Evolutionary conservation across 2,113 vertebrate genomes (phyloP), one percentile per base, ranked within the genome.

Genomic region (Rhea pennata): DNA sequence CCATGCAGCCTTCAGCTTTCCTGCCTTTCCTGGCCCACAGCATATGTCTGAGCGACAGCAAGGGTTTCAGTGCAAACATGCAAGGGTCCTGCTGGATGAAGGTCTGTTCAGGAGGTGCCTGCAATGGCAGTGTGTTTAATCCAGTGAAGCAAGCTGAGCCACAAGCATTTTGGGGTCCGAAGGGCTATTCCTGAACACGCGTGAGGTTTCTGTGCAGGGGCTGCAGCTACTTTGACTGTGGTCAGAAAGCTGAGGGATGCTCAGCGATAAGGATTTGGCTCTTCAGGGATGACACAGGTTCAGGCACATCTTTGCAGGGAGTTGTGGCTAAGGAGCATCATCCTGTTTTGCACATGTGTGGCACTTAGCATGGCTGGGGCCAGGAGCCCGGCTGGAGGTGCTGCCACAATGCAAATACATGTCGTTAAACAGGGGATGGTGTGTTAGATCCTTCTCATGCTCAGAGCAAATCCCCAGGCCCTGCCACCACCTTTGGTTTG

Each of bases 381-480:
- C 9, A 33, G 20, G 27, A 29, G 29, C 13, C n/a, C 6, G 2
- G 0, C 2, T 24, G 75, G 31, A 89, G 61, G 31, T 11, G 82
- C 54, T 70, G 62, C 64, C 39, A 66, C 40, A 24, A 23, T 0
- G 54, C 54, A 58, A 24, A 31, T 58, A 58, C 54, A 0, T 0
- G 3, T 36, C 6, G 0, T 39, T 76, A 54, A 58, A 59, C 19
- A 10, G 0, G 16, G 36, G 7, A 15, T 2, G 16, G 19, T 13
- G 26, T 23, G 12, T 40, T 79, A 6, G 10, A 0, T 24, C 75
- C 33, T 62, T 20, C 70, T 21, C 2, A 42, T 44, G 20, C 10
- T 20, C 69, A 1, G 0, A 17, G 54, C 48, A 66, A 73, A 76
- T 39, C 10, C 70, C 51, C 6, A 3, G 22, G 69, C 0, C 0